phyloP scores from a whole-genome alignment of 2,888 invertebrate species.

The Callimorpha dominula region DNA sequence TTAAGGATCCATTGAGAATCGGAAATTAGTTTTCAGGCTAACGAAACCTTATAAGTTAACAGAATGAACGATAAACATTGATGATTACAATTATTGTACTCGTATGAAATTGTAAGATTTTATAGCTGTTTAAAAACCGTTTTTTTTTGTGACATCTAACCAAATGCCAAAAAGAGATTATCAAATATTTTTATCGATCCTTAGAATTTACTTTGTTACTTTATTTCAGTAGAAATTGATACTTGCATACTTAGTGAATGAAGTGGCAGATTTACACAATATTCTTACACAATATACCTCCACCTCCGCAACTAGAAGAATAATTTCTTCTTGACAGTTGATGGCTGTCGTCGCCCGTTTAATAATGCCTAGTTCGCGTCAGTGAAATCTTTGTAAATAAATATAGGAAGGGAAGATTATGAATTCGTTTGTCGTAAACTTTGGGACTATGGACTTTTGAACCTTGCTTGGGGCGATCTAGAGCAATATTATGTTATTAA shows the following conservation, averaged over 20 bases:
- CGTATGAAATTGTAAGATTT: too few relatives aligned
- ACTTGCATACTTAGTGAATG: too few relatives aligned
- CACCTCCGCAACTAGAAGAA: constrained; percentile 18
- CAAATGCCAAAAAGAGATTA: background rate
- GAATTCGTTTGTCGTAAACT: constrained; percentile 31
- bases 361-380: constrained; percentile 40
- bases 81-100: too few relatives aligned
- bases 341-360: constrained; percentile 36
- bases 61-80: background rate
- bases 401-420: constrained; percentile 38
- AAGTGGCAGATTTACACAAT: too few relatives aligned
- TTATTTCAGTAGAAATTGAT: too few relatives aligned
- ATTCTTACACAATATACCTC: background rate
- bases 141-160: background rate
- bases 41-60: too few relatives aligned
- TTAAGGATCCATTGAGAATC: too few relatives aligned
- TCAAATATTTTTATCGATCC: too few relatives aligned
- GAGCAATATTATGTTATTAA: constrained; percentile 12
- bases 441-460: constrained; percentile 8
- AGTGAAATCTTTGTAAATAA: constrained; percentile 33
- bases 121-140: too few relatives aligned
- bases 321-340: constrained; percentile 39
- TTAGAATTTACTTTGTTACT: too few relatives aligned
- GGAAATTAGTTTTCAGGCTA: too few relatives aligned
- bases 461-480: background rate